Percentiles rank a stretch among this genome's conserved stretches.
Evolutionary conservation across 2,888 invertebrate genomes (phyloP).

Genomic region (Dynastes maya): DNA sequence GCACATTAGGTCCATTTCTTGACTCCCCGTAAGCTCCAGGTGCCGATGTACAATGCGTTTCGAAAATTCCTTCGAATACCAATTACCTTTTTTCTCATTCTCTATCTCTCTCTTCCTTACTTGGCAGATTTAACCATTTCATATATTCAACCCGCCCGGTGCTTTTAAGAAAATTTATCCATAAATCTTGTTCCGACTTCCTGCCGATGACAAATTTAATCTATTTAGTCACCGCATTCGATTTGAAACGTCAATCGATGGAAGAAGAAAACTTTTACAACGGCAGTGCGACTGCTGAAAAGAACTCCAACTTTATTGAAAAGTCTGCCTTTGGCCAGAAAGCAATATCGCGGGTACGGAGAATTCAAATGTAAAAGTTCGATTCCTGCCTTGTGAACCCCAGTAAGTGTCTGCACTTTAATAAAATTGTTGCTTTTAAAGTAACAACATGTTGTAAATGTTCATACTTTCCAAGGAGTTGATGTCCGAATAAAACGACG

Average conservation of each 20-base stretch:
- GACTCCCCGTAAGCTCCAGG: slow-evolving; percentile 37
- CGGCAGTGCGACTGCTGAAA: slow-evolving; percentile 22
- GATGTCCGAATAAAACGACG: slow-evolving; percentile 5
- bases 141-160: slow-evolving; percentile 19
- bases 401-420: slow-evolving; percentile 55
- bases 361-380: slow-evolving; percentile 45
- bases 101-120: neutral
- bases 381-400: slow-evolving; percentile 2
- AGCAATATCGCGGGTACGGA: slow-evolving; percentile 39
- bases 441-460: slow-evolving; percentile 55
- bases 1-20: slow-evolving; percentile 32
- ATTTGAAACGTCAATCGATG: slow-evolving; percentile 40
- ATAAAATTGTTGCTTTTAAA: slow-evolving; percentile 60
- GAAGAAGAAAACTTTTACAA: slow-evolving; percentile 46
- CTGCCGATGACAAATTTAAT: slow-evolving; percentile 48
- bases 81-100: slow-evolving; percentile 32
- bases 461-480: slow-evolving; percentile 17
- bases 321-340: slow-evolving; percentile 23
- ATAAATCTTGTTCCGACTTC: slow-evolving; percentile 45
- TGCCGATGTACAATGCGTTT: slow-evolving; percentile 36
- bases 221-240: slow-evolving; percentile 48
- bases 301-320: slow-evolving; percentile 38
- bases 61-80: slow-evolving; percentile 36
- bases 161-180: slow-evolving; percentile 46
- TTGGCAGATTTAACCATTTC: slow-evolving; percentile 20